Conservation (phyloP, 2,797 vertebrate genomes). For the Sebastes ruberrimus region DNA sequence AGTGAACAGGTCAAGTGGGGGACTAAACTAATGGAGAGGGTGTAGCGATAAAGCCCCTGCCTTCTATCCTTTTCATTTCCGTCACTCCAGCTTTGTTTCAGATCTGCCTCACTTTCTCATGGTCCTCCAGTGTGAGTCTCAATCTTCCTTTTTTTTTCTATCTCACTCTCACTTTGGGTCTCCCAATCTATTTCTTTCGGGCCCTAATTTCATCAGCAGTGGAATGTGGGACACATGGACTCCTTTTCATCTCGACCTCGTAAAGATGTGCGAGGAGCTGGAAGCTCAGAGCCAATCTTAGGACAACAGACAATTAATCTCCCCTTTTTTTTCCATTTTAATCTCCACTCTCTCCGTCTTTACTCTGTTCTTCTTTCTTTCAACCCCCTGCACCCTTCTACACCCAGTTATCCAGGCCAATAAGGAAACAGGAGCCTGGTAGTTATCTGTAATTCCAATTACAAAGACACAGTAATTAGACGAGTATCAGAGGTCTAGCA, state of each 20-base stretch:
- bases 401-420: constrained; percentile 28
- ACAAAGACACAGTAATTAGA: constrained; percentile 69
- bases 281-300: constrained; percentile 60
- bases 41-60: constrained; percentile 15
- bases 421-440: constrained; percentile 30
- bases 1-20: constrained; percentile 51
- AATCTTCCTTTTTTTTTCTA: neutral
- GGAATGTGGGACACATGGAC: constrained; percentile 46
- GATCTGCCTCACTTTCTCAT: constrained; percentile 19
- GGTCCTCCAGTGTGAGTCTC: neutral
- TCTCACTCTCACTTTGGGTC: constrained; percentile 13
- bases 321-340: constrained; percentile 24
- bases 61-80: constrained; percentile 46
- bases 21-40: constrained; percentile 23
- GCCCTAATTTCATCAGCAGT: constrained; percentile 59
- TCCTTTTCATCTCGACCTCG: constrained; percentile 66
- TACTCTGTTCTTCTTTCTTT: neutral
- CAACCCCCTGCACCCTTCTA: constrained; percentile 1
- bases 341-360: constrained; percentile 5
- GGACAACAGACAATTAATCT: constrained; percentile 68
- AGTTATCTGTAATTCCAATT: constrained; percentile 70
- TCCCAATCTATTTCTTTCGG: constrained; percentile 6
- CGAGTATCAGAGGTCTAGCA: constrained; percentile 49
- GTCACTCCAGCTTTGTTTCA: constrained; percentile 33
- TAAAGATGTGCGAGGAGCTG: constrained; percentile 60